Conservation (phyloP, 1,140 invertebrate genomes). For the Drosophila eugracilis region DNA sequence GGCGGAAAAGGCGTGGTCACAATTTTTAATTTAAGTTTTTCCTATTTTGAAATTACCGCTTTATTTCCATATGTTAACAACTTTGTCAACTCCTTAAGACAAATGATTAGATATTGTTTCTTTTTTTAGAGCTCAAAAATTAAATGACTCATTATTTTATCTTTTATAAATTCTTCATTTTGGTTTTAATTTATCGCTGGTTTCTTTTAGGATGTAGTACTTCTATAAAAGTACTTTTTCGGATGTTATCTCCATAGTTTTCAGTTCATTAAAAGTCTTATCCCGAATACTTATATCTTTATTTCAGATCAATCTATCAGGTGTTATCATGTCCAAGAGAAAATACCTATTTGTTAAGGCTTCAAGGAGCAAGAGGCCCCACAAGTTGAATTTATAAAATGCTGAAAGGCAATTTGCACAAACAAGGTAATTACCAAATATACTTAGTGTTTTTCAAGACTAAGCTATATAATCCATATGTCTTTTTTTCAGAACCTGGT, state of each 20-base stretch:
- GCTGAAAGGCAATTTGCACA: not conserved
- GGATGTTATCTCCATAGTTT: too few species aligned
- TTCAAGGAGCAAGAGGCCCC: not conserved
- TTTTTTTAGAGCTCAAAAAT: too few species aligned
- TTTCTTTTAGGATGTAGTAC: too few species aligned
- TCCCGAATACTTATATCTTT: not conserved
- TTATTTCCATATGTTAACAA: too few species aligned
- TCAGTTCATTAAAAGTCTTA: too few species aligned
- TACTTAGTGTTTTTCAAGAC: not conserved
- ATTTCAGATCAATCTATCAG: not conserved
- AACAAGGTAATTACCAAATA: not conserved
- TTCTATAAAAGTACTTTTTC: not conserved
- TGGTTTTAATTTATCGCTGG: too few species aligned
- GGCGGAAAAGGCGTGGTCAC: slow-evolving; percentile 5
- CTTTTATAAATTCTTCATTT: too few species aligned
- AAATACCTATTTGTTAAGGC: not conserved
- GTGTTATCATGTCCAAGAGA: slow-evolving; percentile 8
- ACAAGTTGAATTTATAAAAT: slow-evolving; percentile 4
- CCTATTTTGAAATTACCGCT: not conserved
- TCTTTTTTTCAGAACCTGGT: slow-evolving; percentile 1
- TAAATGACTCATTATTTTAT: not conserved
- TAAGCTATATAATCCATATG: not conserved
- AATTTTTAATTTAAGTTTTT: too few species aligned
- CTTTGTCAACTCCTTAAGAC: too few species aligned
- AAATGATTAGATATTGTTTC: too few species aligned